These are phyloP conservation scores for Meteorus colon DNA, from an alignment of 2,888 invertebrate genomes.

Conservation along the genomic window DNA sequence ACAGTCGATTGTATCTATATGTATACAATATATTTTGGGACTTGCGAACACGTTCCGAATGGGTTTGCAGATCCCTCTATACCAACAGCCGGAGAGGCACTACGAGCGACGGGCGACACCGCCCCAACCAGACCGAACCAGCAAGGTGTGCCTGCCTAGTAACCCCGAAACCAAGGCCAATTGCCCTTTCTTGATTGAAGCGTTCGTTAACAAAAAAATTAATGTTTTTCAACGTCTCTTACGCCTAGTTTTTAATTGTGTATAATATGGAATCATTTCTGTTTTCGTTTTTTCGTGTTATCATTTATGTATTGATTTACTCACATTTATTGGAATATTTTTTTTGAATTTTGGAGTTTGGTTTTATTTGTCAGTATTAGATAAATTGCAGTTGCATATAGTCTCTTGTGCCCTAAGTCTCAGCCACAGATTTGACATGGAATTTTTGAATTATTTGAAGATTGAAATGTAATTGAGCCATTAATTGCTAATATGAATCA, in stretches of 20 bases:
- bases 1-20: slow-evolving; percentile 50
- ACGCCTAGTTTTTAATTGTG: slow-evolving; percentile 61
- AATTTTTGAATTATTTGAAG: background rate
- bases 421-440: slow-evolving; percentile 45
- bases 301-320: slow-evolving; percentile 28
- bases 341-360: slow-evolving; percentile 41
- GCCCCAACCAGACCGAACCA: slow-evolving; percentile 74
- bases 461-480: slow-evolving; percentile 9
- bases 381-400: slow-evolving; percentile 56
- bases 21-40: slow-evolving; percentile 66
- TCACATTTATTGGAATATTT: slow-evolving; percentile 13
- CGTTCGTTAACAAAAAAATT: slow-evolving; percentile 72
- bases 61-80: slow-evolving; percentile 78
- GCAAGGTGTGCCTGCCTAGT: slow-evolving; percentile 74
- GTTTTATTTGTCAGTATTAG: slow-evolving; percentile 61
- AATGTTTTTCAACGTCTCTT: slow-evolving; percentile 67
- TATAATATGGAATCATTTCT: slow-evolving; percentile 46
- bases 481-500: slow-evolving; percentile 1
- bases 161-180: slow-evolving; percentile 70
- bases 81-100: slow-evolving; percentile 78
- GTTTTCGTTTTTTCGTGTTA: slow-evolving; percentile 27
- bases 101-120: slow-evolving; percentile 73
- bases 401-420: slow-evolving; percentile 58
- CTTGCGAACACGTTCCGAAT: slow-evolving; percentile 73
- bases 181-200: slow-evolving; percentile 71